Conservation (phyloP, 2,888 invertebrate species). For the Lymantria dispar region DNA sequence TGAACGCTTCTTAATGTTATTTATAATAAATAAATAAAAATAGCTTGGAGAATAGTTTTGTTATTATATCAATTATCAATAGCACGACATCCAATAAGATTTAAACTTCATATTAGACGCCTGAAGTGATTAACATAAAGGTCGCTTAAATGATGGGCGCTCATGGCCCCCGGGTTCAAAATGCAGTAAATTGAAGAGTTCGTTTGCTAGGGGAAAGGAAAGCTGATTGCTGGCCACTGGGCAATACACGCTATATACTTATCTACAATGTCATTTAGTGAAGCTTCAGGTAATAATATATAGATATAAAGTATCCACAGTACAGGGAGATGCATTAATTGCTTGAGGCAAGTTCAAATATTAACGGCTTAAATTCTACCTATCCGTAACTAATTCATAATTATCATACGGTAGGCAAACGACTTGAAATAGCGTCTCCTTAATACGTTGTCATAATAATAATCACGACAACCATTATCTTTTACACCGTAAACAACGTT, state of each 20-base stretch:
- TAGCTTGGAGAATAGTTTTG: too few relatives aligned
- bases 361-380: slow-evolving; percentile 4
- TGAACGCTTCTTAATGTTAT: too few relatives aligned
- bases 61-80: too few relatives aligned
- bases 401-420: slow-evolving; percentile 19
- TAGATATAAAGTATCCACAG: slow-evolving; percentile 4
- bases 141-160: slow-evolving; percentile 40
- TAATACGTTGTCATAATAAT: slow-evolving; percentile 18
- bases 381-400: slow-evolving; percentile 26
- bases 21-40: too few relatives aligned
- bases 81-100: slow-evolving; percentile 5
- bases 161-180: slow-evolving; percentile 33
- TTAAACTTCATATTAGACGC: slow-evolving; percentile 30
- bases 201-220: slow-evolving; percentile 24
- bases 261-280: slow-evolving; percentile 19
- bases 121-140: slow-evolving; percentile 44
- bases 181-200: slow-evolving; percentile 14
- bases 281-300: slow-evolving; percentile 10
- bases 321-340: slow-evolving; percentile 14
- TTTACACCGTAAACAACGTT: slow-evolving; percentile 9
- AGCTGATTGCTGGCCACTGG: slow-evolving; percentile 36
- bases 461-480: slow-evolving; percentile 12
- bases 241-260: slow-evolving; percentile 12
- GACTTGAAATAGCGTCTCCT: slow-evolving; percentile 12
- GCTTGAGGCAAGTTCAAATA: slow-evolving; percentile 8